Base-by-base conservation (phyloP, 2,888 invertebrate genomes). In the Cheilosia vulpina region DNA sequence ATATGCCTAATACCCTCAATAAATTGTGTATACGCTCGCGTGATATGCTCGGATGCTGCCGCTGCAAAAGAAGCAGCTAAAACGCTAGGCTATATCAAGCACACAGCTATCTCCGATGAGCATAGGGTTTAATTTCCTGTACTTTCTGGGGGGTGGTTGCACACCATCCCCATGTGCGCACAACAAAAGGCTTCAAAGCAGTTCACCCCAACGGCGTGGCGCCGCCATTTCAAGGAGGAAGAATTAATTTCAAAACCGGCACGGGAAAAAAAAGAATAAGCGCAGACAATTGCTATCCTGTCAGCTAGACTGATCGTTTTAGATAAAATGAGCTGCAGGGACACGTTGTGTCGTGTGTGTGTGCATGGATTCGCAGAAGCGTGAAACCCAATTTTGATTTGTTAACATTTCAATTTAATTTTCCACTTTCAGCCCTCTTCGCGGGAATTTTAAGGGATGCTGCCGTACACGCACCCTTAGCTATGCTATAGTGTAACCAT, bases 41-140 rank as follows among this genome's bases (percentile, higher is more conserved):
- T 27, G 11, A 15, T 52, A 24, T 50, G 43, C 34, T 43, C 58
- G 45, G 58, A 53, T 71, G 76, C 53, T 45, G 62, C 71, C 50
- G 45, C 72, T 66, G 73, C 65, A 81, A 87, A 87, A 88, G 88
- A 87, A 89, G 88, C 88, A 90, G 58, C 60, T 66, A 53, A 43
- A 76, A 71, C 65, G 73, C 55, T 84, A 66, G 66, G 65, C 88
- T 88, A 87, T 88, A 88, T 88, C 89, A 89, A 88, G 78, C 87
- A 66, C 87, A 83, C 89, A 88, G 38, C 38, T 38, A 38, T 38
- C 88, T 87, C 90, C 88, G 90, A 89, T 89, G 89, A 89, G 89
- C 82, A 72, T 47, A 83, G 77, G 77, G 88, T 90, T 90, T 90
- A 90, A 90, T 90, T 90, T 90, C 90, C 90, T 90, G 90, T 89